These are phyloP conservation scores for Acanthurus lineatus DNA, from an alignment of 2,797 vertebrate genomes.

Conservation along the genomic window DNA sequence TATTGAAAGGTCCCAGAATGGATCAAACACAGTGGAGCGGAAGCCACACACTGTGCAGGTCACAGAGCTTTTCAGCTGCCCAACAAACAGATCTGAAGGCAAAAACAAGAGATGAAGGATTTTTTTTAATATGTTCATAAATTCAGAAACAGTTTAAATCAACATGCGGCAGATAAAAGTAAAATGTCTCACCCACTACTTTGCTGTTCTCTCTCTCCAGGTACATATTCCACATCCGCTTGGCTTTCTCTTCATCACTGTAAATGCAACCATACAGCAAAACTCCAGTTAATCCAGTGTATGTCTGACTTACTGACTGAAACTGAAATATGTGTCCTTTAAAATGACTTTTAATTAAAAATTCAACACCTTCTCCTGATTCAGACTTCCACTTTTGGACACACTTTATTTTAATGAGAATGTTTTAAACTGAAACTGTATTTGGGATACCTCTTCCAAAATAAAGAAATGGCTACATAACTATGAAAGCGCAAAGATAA, in stretches of 20 bases:
- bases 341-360: not conserved
- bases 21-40: slow-evolving; percentile 95
- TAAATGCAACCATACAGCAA: slow-evolving; percentile 17
- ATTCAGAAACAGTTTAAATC: not conserved
- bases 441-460: not conserved
- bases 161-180: not conserved
- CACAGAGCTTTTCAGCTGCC: slow-evolving; percentile 95
- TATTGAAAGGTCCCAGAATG: slow-evolving; percentile 97
- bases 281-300: not conserved
- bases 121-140: not conserved
- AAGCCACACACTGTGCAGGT: slow-evolving; percentile 93
- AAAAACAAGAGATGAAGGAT: not conserved
- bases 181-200: slow-evolving; percentile 90
- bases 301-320: not conserved
- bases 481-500: not conserved
- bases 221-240: slow-evolving; percentile 95
- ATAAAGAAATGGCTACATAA: not conserved
- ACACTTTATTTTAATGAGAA: too few species aligned
- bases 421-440: too few species aligned
- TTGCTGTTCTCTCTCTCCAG: slow-evolving; percentile 95
- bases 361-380: too few species aligned
- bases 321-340: not conserved
- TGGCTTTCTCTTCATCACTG: slow-evolving; percentile 94
- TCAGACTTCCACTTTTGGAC: too few species aligned
- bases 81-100: slow-evolving; percentile 93